These are phyloP conservation scores for Tinamus major DNA, from an alignment of 2,797 vertebrate genomes.

Conservation along the genomic window DNA sequence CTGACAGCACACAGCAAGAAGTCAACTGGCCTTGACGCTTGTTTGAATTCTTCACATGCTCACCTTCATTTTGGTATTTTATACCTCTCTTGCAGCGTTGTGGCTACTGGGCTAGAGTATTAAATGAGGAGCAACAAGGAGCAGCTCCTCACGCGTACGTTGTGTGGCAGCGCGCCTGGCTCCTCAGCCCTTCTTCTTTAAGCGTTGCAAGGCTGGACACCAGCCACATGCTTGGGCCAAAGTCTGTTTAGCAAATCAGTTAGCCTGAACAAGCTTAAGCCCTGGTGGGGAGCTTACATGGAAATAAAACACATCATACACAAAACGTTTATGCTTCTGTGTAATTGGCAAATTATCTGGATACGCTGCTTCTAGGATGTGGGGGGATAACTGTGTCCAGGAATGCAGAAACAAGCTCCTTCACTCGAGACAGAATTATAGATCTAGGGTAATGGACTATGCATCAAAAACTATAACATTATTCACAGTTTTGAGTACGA, in stretches of 20 bases:
- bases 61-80: rapidly evolving
- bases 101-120: neutral
- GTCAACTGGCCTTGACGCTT: neutral
- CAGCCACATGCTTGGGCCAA: neutral
- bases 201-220: neutral
- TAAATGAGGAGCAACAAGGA: neutral
- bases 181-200: neutral
- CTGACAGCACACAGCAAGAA: rapidly evolving
- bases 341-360: neutral
- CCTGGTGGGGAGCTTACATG: neutral
- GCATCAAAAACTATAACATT: neutral
- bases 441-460: neutral
- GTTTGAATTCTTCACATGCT: neutral
- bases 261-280: neutral
- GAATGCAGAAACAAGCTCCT: neutral
- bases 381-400: neutral
- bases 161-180: neutral
- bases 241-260: neutral
- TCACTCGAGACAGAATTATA: neutral
- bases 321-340: neutral
- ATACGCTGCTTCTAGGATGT: neutral
- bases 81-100: neutral
- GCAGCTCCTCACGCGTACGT: neutral
- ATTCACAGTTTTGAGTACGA: neutral
- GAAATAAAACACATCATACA: neutral